These are phyloP conservation scores for Eupithecia subumbrata DNA, from an alignment of 2,888 invertebrate genomes.

Conservation along the genomic window DNA sequence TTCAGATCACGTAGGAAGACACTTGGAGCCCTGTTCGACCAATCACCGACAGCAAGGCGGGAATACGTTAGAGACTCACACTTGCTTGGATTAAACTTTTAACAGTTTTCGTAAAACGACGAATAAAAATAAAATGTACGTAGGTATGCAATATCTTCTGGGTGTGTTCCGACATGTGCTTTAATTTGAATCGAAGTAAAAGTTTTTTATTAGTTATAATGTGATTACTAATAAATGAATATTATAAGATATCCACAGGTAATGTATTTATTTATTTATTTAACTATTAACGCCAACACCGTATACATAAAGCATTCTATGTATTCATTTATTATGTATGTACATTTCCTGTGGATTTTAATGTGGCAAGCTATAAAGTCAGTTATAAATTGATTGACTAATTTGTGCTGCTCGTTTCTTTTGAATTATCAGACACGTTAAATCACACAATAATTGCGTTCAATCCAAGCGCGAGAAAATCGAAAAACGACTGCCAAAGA, in stretches of 20 bases:
- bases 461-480: conserved; percentile 58
- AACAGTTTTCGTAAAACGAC: conserved; percentile 36
- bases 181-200: neutral
- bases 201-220: neutral
- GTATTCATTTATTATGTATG: too few species aligned
- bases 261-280: too few species aligned
- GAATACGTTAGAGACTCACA: conserved; percentile 71
- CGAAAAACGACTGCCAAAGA: conserved; percentile 66
- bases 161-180: neutral
- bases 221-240: neutral
- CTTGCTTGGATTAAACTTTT: conserved; percentile 54
- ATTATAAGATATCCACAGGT: too few species aligned
- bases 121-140: conserved; percentile 3
- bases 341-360: neutral
- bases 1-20: conserved; percentile 72
- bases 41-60: conserved; percentile 75
- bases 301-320: too few species aligned
- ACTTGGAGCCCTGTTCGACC: conserved; percentile 78
- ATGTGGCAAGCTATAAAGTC: neutral
- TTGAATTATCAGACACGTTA: conserved; percentile 16
- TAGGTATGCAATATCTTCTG: conserved; percentile 1
- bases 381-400: neutral
- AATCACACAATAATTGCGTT: conserved; percentile 31
- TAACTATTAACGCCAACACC: too few species aligned
- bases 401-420: conserved; percentile 1